phyloP scores from a whole-genome alignment of 2,888 invertebrate species.

The Drosophila multiciliata region DNA sequence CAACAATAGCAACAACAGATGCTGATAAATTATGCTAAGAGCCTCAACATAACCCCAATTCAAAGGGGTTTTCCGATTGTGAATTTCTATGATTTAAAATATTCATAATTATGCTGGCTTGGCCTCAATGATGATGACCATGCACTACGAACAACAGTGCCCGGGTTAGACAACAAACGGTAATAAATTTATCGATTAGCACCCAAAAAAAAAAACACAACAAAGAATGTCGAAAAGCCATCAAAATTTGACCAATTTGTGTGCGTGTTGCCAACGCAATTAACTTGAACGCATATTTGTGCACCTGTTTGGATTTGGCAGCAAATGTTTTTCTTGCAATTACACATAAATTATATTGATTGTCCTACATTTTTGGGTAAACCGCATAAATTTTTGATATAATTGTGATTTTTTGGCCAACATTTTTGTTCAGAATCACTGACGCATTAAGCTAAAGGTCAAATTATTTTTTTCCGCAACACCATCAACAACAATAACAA shows the following conservation, averaged over 20 bases:
- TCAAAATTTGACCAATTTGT: slow-evolving; percentile 63
- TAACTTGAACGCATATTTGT: slow-evolving; percentile 58
- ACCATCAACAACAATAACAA: slow-evolving; percentile 4
- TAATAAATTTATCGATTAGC: slow-evolving; percentile 72
- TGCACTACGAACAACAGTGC: slow-evolving; percentile 15
- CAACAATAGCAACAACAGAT: slow-evolving; percentile 27
- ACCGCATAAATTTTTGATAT: slow-evolving; percentile 14
- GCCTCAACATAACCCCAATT: neutral
- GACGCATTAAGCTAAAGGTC: slow-evolving; percentile 80
- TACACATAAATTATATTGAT: slow-evolving; percentile 72
- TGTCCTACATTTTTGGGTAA: slow-evolving; percentile 67
- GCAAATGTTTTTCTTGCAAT: slow-evolving; percentile 65
- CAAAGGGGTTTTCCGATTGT: neutral
- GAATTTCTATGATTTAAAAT: slow-evolving; percentile 21
- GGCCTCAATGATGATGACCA: slow-evolving; percentile 64
- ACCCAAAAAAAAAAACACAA: slow-evolving; percentile 37
- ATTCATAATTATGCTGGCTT: slow-evolving; percentile 35
- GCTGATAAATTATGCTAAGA: slow-evolving; percentile 55
- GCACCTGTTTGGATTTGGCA: slow-evolving; percentile 72
- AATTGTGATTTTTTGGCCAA: slow-evolving; percentile 20
- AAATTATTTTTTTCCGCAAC: slow-evolving; percentile 48
- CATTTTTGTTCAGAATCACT: slow-evolving; percentile 39
- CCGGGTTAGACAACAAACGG: slow-evolving; percentile 57
- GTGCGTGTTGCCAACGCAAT: slow-evolving; percentile 67
- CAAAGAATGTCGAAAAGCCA: slow-evolving; percentile 7